Evolutionary conservation across 2,113 vertebrate genomes (phyloP).

Genomic region (Charadrius vociferus): DNA sequence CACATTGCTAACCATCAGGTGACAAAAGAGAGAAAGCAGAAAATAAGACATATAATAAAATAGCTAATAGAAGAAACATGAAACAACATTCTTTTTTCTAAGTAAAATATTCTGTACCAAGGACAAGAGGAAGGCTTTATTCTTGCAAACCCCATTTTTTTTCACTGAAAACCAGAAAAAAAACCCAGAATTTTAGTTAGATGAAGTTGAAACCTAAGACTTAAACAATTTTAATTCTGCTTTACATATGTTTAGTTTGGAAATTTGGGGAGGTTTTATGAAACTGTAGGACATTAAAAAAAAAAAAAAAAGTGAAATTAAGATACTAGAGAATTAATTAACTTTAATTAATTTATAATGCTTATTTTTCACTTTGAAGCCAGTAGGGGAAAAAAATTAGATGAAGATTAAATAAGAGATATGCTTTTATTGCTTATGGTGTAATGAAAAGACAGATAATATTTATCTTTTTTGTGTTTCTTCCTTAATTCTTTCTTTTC

Average conservation of each 20-base stretch:
- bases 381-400: not conserved
- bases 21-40: not conserved
- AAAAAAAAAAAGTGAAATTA: not conserved
- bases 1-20: not conserved
- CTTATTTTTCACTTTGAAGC: constrained; percentile 15
- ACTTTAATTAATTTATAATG: constrained; percentile 10
- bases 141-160: not conserved
- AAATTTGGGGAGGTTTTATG: not conserved
- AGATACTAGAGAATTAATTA: not conserved
- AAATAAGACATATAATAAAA: not conserved
- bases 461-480: not conserved
- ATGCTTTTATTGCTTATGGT: not conserved
- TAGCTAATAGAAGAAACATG: not conserved
- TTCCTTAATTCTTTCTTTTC: not conserved
- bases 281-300: not conserved
- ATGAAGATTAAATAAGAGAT: not conserved
- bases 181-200: not conserved
- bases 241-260: not conserved
- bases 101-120: not conserved
- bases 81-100: not conserved
- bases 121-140: not conserved
- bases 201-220: not conserved
- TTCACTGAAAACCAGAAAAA: not conserved
- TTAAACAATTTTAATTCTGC: not conserved
- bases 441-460: not conserved